Evolutionary conservation across 2,797 vertebrate genomes (phyloP).

Genomic region (Argya squamiceps): DNA sequence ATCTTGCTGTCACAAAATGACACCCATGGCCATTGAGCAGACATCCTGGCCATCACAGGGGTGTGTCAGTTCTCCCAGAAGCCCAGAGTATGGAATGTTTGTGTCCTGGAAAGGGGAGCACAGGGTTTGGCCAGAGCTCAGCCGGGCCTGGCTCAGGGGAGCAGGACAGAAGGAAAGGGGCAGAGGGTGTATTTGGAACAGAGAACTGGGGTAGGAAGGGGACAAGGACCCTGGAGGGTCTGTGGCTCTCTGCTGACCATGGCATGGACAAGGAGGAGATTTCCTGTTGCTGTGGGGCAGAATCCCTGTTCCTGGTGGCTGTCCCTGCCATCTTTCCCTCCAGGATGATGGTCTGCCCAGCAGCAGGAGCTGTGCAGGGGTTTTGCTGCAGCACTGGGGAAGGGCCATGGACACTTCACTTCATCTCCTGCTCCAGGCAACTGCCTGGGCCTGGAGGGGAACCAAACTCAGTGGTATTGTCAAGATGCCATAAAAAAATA

Average conservation of each 20-base stretch:
- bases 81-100: no score
- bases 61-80: no score
- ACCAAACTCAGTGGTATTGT: not conserved
- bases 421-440: not conserved
- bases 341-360: no score
- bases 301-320: no score
- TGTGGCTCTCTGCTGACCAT: no score
- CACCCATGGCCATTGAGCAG: no score
- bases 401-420: rapidly evolving
- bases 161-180: not conserved
- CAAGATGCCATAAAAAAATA: not conserved
- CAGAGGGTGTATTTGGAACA: not conserved
- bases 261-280: no score
- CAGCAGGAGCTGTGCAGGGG: not conserved
- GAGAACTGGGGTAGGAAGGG: not conserved
- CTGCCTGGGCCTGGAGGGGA: not conserved
- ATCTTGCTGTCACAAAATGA: no score
- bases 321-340: no score
- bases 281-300: no score
- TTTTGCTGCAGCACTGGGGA: not conserved
- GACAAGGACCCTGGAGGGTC: not conserved
- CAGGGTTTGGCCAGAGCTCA: not conserved
- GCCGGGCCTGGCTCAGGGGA: not conserved
- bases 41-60: no score
- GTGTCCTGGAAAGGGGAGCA: not conserved